A percentile compares a stretch with the other conserved stretches of the same genome.
Conservation (phyloP, 2,888 invertebrate species). For the Mamestra brassicae region DNA sequence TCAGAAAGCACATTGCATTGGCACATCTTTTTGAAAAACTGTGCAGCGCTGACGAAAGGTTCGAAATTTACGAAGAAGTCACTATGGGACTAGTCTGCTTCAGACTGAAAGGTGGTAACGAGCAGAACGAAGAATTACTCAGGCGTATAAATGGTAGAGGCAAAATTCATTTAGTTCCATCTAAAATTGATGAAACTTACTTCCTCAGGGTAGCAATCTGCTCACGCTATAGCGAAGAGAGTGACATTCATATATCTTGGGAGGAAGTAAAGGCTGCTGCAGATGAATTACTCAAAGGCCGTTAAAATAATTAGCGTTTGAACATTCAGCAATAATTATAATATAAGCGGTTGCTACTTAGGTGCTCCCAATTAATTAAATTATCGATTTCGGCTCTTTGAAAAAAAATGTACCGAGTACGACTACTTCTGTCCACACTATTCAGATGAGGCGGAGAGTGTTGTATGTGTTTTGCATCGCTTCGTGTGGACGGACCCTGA, state of each 20-base stretch:
- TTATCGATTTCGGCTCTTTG: not conserved
- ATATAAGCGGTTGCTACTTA: conserved; percentile 3
- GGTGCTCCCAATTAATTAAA: not conserved
- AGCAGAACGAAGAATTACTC: conserved; percentile 95
- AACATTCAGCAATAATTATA: conserved; percentile 13
- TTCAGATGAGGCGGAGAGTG: not conserved
- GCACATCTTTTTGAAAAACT: conserved; percentile 97
- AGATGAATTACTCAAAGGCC: conserved; percentile 91
- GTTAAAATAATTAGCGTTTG: conserved; percentile 24
- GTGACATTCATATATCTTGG: conserved; percentile 97
- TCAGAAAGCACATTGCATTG: conserved; percentile 95
- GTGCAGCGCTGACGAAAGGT: conserved; percentile 94
- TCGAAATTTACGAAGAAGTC: conserved; percentile 97
- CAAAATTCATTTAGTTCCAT: conserved; percentile 97
- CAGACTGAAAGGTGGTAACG: conserved; percentile 96
- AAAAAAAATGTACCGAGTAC: not conserved
- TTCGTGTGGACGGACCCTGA: conserved; percentile 1
- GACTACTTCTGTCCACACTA: not conserved
- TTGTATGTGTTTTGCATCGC: not conserved
- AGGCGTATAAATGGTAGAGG: conserved; percentile 97
- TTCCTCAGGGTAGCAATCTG: conserved; percentile 98
- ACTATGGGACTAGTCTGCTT: conserved; percentile 99
- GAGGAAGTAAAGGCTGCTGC: conserved; percentile 95
- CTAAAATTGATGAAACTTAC: conserved; percentile 95
- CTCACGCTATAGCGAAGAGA: conserved; percentile 95